Percentiles rank a stretch among this genome's conserved stretches.
Conservation (phyloP, 2,113 vertebrate genomes). For the Crotalus tigris region DNA sequence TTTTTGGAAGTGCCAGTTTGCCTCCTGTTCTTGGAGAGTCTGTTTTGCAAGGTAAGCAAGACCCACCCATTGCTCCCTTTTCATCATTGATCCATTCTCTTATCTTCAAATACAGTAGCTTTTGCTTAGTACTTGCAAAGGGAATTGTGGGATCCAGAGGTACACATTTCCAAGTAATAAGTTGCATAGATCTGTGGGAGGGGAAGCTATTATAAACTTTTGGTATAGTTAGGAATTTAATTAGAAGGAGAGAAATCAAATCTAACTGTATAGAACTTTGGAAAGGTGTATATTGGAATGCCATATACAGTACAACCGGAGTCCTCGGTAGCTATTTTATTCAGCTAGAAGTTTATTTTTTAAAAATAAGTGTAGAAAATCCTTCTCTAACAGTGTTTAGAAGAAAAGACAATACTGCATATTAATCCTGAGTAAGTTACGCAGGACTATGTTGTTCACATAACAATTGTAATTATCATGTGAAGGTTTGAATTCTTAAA, state of each 20-base stretch:
- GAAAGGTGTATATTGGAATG: not conserved
- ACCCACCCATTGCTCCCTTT: not conserved
- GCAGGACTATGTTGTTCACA: not conserved
- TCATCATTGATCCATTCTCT: not conserved
- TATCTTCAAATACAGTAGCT: not conserved
- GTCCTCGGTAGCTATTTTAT: not conserved
- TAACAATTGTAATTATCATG: not conserved
- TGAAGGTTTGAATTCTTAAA: not conserved
- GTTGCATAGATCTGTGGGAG: not conserved
- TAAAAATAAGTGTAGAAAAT: not conserved
- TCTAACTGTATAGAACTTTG: not conserved
- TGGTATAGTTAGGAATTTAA: not conserved
- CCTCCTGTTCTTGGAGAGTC: constrained; percentile 62
- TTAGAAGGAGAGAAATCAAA: not conserved
- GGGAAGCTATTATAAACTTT: not conserved
- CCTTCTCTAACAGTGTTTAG: not conserved
- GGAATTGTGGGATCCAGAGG: not conserved
- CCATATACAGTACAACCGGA: not conserved
- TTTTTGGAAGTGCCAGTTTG: constrained; percentile 54
- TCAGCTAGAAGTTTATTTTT: not conserved
- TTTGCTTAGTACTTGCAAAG: not conserved
- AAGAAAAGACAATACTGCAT: not conserved
- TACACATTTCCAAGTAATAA: not conserved
- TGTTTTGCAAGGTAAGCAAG: constrained; percentile 62
- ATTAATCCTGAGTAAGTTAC: not conserved